Evolutionary conservation across 2,888 invertebrate genomes (phyloP).

Genomic region (Nomada ruficornis): DNA sequence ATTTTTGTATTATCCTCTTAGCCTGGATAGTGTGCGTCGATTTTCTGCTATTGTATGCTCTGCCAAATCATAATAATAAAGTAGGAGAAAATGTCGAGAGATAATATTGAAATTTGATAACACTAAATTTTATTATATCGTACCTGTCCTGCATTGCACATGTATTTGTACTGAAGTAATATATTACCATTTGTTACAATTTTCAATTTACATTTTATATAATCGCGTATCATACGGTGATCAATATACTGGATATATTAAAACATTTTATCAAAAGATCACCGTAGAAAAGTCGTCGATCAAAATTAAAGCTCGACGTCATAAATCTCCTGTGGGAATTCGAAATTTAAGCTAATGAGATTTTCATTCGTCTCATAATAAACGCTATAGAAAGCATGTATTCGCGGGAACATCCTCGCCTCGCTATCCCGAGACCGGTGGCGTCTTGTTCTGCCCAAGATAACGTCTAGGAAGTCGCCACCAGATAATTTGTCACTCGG

Average conservation of each 20-base stretch:
- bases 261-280: no score
- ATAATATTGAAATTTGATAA: no score
- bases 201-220: no score
- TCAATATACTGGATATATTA: not conserved
- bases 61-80: no score
- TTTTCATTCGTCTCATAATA: constrained; percentile 40
- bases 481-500: constrained; percentile 70
- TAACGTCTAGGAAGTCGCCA: constrained; percentile 69
- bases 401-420: constrained; percentile 37
- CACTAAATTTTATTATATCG: no score
- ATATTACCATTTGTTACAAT: no score
- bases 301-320: not conserved
- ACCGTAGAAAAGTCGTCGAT: not conserved
- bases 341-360: constrained; percentile 49
- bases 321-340: constrained; percentile 35
- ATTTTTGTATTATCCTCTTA: not conserved
- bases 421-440: constrained; percentile 37
- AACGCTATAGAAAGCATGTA: constrained; percentile 13
- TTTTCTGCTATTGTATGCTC: not conserved
- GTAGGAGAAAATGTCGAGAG: not conserved
- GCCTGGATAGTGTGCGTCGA: not conserved
- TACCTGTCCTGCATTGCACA: no score
- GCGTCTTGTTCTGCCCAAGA: constrained; percentile 57
- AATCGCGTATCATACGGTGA: no score
- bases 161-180: no score